phyloP scores from a whole-genome alignment of 2,797 vertebrate genomes.

The Gephyroberyx darwinii region DNA sequence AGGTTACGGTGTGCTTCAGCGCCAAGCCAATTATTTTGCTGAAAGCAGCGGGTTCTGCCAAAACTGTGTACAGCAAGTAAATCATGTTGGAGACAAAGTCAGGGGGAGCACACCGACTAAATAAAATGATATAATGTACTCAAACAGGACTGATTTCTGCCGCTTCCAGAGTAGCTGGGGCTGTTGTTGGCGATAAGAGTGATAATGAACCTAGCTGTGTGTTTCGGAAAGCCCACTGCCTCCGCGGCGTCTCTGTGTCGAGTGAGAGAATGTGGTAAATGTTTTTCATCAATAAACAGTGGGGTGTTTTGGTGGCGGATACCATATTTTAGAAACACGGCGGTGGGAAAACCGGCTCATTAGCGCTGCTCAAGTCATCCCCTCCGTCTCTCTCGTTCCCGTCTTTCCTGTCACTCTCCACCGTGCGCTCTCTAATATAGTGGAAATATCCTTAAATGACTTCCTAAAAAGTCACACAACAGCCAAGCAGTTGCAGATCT shows the following conservation, averaged over 20 bases:
- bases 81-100: conserved; percentile 33
- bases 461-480: too few species aligned
- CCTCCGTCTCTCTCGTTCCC: neutral
- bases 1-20: conserved; percentile 31
- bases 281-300: neutral
- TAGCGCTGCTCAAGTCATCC: neutral
- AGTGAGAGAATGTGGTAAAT: neutral
- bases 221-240: too few species aligned
- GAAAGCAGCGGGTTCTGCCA: conserved; percentile 34
- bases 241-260: neutral
- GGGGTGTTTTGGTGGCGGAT: neutral
- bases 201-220: too few species aligned
- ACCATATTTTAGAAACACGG: too few species aligned
- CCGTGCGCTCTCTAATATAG: too few species aligned
- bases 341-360: neutral
- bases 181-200: neutral
- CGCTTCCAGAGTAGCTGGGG: neutral
- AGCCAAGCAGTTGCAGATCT: too few species aligned
- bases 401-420: neutral
- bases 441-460: too few species aligned
- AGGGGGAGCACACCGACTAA: neutral
- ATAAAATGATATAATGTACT: too few species aligned
- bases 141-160: too few species aligned
- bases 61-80: conserved; percentile 19
- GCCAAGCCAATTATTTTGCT: conserved; percentile 46